phyloP scores from a whole-genome alignment of 2,888 invertebrate species.

The Augiades crinisus region DNA sequence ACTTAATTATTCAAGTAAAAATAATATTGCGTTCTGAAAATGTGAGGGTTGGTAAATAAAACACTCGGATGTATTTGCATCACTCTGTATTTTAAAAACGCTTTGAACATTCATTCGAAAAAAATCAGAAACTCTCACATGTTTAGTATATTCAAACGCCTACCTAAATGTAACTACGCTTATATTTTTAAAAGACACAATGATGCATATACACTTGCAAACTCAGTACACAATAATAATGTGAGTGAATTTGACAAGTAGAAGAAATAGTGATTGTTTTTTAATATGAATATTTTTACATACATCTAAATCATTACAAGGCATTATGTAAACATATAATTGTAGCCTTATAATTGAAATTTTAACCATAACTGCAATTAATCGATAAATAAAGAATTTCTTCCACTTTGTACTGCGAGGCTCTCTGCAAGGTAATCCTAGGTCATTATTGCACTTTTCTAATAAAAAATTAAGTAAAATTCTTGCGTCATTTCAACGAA shows the following conservation, averaged over 20 bases:
- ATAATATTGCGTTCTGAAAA: background rate
- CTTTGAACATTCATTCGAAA: conserved; percentile 12
- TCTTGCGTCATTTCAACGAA: background rate
- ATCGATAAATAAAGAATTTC: conserved; percentile 36
- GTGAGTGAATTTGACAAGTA: conserved; percentile 33
- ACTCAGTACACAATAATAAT: conserved; percentile 27
- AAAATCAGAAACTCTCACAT: background rate
- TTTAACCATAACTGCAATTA: conserved; percentile 11
- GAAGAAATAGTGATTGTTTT: conserved; percentile 30
- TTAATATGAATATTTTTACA: conserved; percentile 24
- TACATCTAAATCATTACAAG: conserved; percentile 14
- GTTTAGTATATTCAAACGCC: background rate
- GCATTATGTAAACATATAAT: conserved; percentile 24
- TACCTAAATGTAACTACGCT: conserved; percentile 17
- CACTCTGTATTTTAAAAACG: conserved; percentile 26
- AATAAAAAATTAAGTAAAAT: background rate
- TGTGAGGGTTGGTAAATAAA: conserved; percentile 14
- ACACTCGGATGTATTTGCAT: conserved; percentile 21
- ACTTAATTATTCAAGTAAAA: no score
- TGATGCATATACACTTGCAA: conserved; percentile 29
- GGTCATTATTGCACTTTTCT: conserved; percentile 24
- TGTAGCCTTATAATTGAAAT: conserved; percentile 14
- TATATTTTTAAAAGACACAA: conserved; percentile 25
- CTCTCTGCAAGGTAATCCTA: conserved; percentile 49
- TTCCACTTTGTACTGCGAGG: conserved; percentile 56